Percentiles rank a stretch among this genome's conserved stretches.
Evolutionary conservation across 2,888 invertebrate species (phyloP).

Genomic region (Hydrotaea diabolus): DNA sequence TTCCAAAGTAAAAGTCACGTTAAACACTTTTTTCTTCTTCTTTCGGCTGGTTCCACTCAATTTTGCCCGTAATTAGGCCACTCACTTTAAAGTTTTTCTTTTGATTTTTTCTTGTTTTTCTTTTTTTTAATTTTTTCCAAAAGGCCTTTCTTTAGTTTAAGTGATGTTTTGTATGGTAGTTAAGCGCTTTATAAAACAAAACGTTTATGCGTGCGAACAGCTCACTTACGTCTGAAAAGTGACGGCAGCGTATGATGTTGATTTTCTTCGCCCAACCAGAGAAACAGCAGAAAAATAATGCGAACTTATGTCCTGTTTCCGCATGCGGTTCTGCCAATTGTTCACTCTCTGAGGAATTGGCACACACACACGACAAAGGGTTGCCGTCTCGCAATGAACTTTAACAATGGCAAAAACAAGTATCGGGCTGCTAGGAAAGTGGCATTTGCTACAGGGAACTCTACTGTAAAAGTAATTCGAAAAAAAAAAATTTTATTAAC

Average conservation of each 20-base stretch:
- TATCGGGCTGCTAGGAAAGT: no score
- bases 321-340: constrained; percentile 57
- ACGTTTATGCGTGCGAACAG: constrained; percentile 77
- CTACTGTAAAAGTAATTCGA: no score
- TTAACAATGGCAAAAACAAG: not conserved
- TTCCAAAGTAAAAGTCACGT: constrained; percentile 10
- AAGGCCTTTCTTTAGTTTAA: constrained; percentile 7
- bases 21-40: constrained; percentile 50
- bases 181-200: constrained; percentile 66
- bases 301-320: constrained; percentile 68
- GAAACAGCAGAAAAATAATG: constrained; percentile 38
- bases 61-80: constrained; percentile 55
- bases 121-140: constrained; percentile 26
- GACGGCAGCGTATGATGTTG: constrained; percentile 58
- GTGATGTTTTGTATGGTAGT: constrained; percentile 41
- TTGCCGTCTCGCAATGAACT: not conserved
- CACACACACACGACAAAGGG: not conserved
- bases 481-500: no score
- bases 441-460: no score
- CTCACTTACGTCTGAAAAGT: constrained; percentile 76
- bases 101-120: constrained; percentile 34
- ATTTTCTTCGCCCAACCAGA: constrained; percentile 51
- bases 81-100: constrained; percentile 32
- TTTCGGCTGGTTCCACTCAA: constrained; percentile 37
- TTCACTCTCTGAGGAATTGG: constrained; percentile 42